phyloP scores from a whole-genome alignment of 2,113 vertebrate genomes.

The Psophia crepitans region DNA sequence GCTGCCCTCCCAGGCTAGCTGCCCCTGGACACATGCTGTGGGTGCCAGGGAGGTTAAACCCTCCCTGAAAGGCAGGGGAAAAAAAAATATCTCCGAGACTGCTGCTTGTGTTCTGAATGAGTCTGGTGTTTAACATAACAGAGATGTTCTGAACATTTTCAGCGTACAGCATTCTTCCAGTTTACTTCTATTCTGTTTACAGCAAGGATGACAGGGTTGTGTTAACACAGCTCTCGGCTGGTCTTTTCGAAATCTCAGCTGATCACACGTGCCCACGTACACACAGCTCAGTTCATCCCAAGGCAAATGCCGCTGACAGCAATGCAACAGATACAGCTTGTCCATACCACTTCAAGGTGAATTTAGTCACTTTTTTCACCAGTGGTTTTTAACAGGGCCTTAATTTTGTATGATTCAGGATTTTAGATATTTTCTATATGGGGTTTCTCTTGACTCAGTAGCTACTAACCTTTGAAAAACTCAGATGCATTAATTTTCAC shows the following conservation, averaged over 20 bases:
- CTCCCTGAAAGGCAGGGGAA: background rate
- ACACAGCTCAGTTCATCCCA: background rate
- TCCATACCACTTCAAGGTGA: background rate
- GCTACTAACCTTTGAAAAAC: constrained; percentile 29
- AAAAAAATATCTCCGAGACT: background rate
- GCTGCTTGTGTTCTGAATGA: background rate
- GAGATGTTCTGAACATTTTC: background rate
- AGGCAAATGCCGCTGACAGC: background rate
- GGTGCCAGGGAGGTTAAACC: background rate
- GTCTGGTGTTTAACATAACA: background rate
- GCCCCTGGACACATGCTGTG: accelerated
- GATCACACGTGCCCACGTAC: background rate
- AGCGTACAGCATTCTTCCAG: background rate
- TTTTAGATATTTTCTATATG: background rate
- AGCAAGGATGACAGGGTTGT: background rate
- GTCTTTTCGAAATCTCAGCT: background rate
- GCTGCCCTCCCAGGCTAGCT: background rate
- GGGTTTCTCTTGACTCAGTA: constrained; percentile 4
- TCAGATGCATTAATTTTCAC: background rate
- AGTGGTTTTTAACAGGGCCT: background rate
- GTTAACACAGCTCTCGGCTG: background rate
- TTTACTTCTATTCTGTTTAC: background rate
- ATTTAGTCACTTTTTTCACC: background rate
- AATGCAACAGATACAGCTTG: background rate
- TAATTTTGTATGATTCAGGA: background rate